These are phyloP conservation scores for Cremastobaeus sp. DNA, from an alignment of 2,888 invertebrate genomes.

Conservation along the genomic window DNA sequence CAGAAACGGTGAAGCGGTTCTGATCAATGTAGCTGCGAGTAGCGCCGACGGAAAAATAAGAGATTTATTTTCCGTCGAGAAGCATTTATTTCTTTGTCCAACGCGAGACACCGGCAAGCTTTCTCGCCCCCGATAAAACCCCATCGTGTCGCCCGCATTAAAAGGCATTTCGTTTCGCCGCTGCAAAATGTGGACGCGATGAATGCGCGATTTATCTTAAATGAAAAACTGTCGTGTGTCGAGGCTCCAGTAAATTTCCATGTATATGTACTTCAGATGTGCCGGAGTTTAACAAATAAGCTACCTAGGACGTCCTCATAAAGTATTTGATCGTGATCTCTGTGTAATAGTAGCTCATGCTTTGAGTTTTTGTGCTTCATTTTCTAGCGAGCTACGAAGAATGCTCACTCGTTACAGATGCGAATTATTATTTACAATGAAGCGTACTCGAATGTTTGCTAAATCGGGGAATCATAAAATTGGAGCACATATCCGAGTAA, in stretches of 20 bases:
- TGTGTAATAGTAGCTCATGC: conserved; percentile 10
- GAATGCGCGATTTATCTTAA: conserved; percentile 54
- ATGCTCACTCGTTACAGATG: too few species aligned
- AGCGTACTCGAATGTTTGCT: conserved; percentile 25
- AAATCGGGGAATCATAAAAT: conserved; percentile 30
- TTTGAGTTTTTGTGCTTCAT: too few species aligned
- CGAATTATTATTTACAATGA: conserved; percentile 6
- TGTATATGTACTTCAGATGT: conserved; percentile 4
- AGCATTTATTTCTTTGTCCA: conserved; percentile 55
- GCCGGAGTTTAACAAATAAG: conserved; percentile 22
- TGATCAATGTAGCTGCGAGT: conserved; percentile 52
- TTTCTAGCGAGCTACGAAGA: too few species aligned
- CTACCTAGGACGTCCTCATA: conserved; percentile 22
- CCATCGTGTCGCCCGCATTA: conserved; percentile 55
- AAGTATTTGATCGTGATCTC: conserved; percentile 35
- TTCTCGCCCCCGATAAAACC: conserved; percentile 51
- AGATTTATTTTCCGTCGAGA: conserved; percentile 55
- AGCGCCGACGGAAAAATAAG: conserved; percentile 49
- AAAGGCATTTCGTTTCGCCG: conserved; percentile 52
- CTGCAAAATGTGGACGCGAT: conserved; percentile 49
- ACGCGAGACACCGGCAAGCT: conserved; percentile 48
- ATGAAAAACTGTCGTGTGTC: conserved; percentile 40
- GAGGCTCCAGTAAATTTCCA: conserved; percentile 32
- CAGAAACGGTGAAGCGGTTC: conserved; percentile 36
- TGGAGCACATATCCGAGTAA: conserved; percentile 36